Conservation (phyloP, 2,888 invertebrate species). For the Athrips mouffetella region DNA sequence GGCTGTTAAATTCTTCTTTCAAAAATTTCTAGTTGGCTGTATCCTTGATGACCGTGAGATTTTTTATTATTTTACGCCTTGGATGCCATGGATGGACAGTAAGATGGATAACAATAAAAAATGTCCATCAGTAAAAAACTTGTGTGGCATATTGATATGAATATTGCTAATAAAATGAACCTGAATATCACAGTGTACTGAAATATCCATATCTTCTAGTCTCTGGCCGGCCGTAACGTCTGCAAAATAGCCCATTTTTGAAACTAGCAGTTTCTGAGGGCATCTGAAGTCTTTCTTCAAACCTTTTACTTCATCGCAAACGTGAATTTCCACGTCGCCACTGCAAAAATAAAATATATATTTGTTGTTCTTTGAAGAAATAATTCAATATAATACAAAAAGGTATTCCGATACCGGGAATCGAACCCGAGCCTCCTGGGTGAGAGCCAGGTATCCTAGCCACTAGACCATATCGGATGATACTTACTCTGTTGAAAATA, state of each 20-base stretch:
- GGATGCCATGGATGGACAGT: no score
- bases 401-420: constrained; percentile 77
- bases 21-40: no score
- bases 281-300: constrained; percentile 93
- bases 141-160: no score
- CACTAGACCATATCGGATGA: constrained; percentile 80
- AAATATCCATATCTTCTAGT: constrained; percentile 95
- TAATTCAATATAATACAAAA: constrained; percentile 27
- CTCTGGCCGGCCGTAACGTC: constrained; percentile 90
- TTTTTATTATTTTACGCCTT: no score
- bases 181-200: constrained; percentile 96
- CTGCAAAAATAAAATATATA: constrained; percentile 53
- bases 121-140: no score
- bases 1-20: no score
- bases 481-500: constrained; percentile 10
- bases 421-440: constrained; percentile 79
- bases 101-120: no score
- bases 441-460: constrained; percentile 81
- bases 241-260: constrained; percentile 97
- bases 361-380: constrained; percentile 22
- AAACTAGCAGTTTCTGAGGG: constrained; percentile 89
- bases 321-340: constrained; percentile 93
- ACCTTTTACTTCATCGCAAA: constrained; percentile 95
- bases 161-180: constrained; percentile 59
- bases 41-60: no score